phyloP scores from a whole-genome alignment of 2,888 invertebrate genomes.

The Pachycephus smyrnensis region DNA sequence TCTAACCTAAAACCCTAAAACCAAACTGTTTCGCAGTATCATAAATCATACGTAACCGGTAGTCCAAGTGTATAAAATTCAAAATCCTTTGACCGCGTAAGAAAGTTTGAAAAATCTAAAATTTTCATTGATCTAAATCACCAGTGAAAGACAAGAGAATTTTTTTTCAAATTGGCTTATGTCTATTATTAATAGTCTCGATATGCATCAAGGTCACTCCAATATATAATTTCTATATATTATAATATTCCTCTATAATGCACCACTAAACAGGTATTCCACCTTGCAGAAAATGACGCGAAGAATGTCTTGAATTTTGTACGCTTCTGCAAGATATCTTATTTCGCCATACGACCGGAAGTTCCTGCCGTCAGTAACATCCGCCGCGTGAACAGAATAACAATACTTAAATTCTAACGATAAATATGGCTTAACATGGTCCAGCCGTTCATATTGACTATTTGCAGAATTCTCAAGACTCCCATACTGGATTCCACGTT shows the following conservation, averaged over 20 bases:
- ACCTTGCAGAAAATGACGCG: not conserved
- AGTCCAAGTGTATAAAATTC: not conserved
- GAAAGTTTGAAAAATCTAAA: not conserved
- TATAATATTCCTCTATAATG: not conserved
- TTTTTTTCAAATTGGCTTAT: not conserved
- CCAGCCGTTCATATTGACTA: not conserved
- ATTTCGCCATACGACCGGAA: constrained; percentile 6
- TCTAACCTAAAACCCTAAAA: not conserved
- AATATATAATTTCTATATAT: not conserved
- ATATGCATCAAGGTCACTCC: not conserved
- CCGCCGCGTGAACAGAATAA: not conserved
- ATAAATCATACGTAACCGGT: not conserved
- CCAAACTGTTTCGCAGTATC: not conserved
- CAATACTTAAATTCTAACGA: not conserved
- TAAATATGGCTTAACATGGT: not conserved
- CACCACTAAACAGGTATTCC: not conserved
- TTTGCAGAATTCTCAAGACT: not conserved
- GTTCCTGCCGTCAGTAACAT: not conserved
- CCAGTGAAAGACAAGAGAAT: too few species aligned
- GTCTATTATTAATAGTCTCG: not conserved
- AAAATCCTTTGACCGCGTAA: not conserved
- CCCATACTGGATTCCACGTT: not conserved
- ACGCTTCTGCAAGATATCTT: constrained; percentile 25
- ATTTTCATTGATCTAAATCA: too few species aligned
- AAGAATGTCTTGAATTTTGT: constrained; percentile 2